A percentile compares a stretch with the other conserved stretches of the same genome.
These are phyloP conservation scores for Rhorus exstirpatorius DNA, from an alignment of 2,888 invertebrate species.

Conservation along the genomic window DNA sequence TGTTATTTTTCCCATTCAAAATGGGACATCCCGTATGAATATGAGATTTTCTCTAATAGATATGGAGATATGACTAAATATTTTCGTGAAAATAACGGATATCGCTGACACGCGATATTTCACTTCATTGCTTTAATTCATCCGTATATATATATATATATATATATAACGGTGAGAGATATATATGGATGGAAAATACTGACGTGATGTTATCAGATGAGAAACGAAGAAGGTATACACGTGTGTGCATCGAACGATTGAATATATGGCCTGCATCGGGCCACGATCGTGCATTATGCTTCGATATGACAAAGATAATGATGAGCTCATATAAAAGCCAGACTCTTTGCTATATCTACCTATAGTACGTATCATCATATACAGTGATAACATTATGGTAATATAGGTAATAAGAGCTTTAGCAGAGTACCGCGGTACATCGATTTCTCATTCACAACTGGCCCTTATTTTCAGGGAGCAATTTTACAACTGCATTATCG, in stretches of 20 bases:
- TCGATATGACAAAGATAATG: conserved; percentile 10
- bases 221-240: background rate
- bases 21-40: no score
- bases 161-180: background rate
- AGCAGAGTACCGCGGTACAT: conserved; percentile 32
- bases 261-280: conserved; percentile 26
- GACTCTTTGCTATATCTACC: conserved; percentile 13
- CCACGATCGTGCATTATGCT: conserved; percentile 30
- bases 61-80: no score
- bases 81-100: background rate
- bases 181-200: background rate
- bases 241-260: background rate
- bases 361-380: conserved; percentile 16
- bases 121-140: background rate
- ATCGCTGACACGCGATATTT: background rate
- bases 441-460: conserved; percentile 57
- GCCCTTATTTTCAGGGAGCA: conserved; percentile 63
- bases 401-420: conserved; percentile 14
- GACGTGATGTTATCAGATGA: background rate
- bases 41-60: no score
- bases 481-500: conserved; percentile 68
- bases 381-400: conserved; percentile 29
- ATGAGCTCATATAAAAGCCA: background rate
- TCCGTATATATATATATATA: no score
- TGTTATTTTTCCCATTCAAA: no score